A percentile compares a stretch with the other conserved stretches of the same genome.
Conservation (phyloP, 2,888 invertebrate genomes). For the Cataglyphis albicans region DNA sequence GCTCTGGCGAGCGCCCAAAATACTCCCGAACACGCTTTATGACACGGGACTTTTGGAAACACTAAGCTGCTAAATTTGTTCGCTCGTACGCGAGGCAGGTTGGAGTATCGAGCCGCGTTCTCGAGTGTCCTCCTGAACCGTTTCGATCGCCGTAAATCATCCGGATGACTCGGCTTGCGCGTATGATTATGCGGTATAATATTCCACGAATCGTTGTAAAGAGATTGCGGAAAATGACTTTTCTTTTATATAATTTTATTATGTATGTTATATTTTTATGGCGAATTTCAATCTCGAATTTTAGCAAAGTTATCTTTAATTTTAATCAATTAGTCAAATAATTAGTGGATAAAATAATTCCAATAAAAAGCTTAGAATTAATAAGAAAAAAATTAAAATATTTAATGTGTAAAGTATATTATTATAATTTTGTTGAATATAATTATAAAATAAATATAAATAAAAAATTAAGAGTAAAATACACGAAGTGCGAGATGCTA, state of each 20-base stretch:
- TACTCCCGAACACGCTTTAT: slow-evolving; percentile 27
- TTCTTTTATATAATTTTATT: not conserved
- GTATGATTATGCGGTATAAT: not conserved
- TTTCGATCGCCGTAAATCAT: not conserved
- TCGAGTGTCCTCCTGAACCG: not conserved
- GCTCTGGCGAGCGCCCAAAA: slow-evolving; percentile 47
- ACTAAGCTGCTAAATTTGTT: slow-evolving; percentile 51
- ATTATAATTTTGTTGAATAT: no score
- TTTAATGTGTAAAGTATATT: not conserved
- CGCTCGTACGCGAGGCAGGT: slow-evolving; percentile 7
- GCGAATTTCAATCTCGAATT: not conserved
- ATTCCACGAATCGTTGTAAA: not conserved
- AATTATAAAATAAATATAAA: no score
- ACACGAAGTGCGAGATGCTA: not conserved
- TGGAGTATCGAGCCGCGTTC: not conserved
- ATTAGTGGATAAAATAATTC: not conserved
- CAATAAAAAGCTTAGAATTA: not conserved
- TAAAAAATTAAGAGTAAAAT: not conserved
- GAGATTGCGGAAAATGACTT: not conserved
- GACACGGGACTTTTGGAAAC: slow-evolving; percentile 31
- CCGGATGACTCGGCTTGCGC: not conserved
- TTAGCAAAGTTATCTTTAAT: not conserved
- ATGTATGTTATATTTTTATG: not conserved
- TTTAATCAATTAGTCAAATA: not conserved
- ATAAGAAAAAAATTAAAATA: not conserved